These are phyloP conservation scores for Gouania willdenowi DNA, from an alignment of 2,797 vertebrate genomes.

Conservation along the genomic window DNA sequence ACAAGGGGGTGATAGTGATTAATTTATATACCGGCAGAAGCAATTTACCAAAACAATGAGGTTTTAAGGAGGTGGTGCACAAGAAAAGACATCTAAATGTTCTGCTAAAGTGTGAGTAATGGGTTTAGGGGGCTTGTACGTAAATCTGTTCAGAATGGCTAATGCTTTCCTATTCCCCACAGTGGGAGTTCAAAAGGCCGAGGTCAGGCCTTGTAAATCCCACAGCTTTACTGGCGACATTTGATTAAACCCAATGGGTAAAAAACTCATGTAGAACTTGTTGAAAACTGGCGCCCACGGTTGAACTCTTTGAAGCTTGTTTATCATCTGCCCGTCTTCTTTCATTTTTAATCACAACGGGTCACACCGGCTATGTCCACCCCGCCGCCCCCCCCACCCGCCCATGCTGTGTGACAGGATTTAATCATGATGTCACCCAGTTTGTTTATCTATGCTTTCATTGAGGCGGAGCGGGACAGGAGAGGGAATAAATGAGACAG, in stretches of 20 bases:
- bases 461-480: neutral
- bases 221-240: slow-evolving; percentile 43
- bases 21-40: no score
- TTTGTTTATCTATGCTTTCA: slow-evolving; percentile 8
- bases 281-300: slow-evolving; percentile 8
- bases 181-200: slow-evolving; percentile 27
- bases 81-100: no score
- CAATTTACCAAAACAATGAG: no score
- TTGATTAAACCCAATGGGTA: slow-evolving; percentile 59
- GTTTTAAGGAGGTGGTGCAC: no score
- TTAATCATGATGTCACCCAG: slow-evolving; percentile 34
- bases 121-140: no score
- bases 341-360: slow-evolving; percentile 41
- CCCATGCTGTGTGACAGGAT: slow-evolving; percentile 17
- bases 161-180: slow-evolving; percentile 25
- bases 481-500: neutral
- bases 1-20: no score
- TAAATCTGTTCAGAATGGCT: no score
- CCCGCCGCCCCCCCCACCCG: no score
- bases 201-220: slow-evolving; percentile 45
- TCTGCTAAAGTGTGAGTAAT: no score
- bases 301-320: slow-evolving; percentile 35
- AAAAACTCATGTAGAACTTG: slow-evolving; percentile 55
- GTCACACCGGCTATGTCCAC: no score
- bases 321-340: slow-evolving; percentile 31